Evolutionary conservation across 2,113 vertebrate genomes (phyloP), one percentile per base, ranked within the genome.

Genomic region (Syrrhaptes paradoxus): DNA sequence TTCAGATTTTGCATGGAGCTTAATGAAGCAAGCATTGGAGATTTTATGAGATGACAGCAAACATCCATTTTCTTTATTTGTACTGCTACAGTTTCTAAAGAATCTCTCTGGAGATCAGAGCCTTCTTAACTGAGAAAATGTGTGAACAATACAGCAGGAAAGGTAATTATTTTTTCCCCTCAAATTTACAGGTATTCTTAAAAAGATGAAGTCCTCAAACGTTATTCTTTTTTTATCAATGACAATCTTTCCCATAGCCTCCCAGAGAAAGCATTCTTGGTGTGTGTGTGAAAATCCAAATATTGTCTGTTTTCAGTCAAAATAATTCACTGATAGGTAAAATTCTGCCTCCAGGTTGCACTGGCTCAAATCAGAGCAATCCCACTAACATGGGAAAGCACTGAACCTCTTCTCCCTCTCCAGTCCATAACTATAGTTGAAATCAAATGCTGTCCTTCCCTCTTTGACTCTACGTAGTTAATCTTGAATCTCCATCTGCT

Each of bases 1-100:
- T 49, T 54, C 49, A 76, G 63, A 67, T 58, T 87, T 93, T 91
- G 74, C 70, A 54, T 83, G 89, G 58, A 68, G 70, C 70, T 91
- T 93, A 95, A 95, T 85, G 87, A 91, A 93, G 91, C 89, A 87
- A 93, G 66, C 45, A 34, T 7, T 85, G 51, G 58, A 94, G 66
- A 61, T 85, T 96, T 94, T 83, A 79, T 85, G 89, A 65, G 66
- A 70, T 80, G 87, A 85, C 81, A 95, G 70, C 63, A 85, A 96
- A 85, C 62, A 91, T 94, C 58, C 38, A 54, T 91, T 94, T 92
- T 85, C 52, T 95, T 26, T 92, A 85, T 87, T 89, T 91, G 46
- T 38, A 82, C 63, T 58, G 24, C 16, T 54, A 22, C 16, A 34
- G 21, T 65, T 89, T 68, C 87, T 82, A 76, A 78, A 70, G 54